phyloP scores from a whole-genome alignment of 2,888 invertebrate genomes.

The Cataglyphis cursor region DNA sequence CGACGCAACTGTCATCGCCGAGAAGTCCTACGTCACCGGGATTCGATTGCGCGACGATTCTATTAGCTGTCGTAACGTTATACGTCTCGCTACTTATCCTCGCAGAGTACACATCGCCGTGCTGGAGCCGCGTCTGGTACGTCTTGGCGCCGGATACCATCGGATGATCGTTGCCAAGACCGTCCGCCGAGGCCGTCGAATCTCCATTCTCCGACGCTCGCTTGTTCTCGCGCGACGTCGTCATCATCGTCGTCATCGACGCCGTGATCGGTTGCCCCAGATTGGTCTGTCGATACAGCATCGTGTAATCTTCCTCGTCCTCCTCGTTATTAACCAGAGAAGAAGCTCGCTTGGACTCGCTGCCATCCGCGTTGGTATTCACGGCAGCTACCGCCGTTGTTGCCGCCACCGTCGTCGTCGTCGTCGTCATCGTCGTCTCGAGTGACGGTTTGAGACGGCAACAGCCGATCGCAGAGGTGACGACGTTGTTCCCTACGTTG shows the following conservation, averaged over 20 bases:
- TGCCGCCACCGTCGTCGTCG: conserved; percentile 7
- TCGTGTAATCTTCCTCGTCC: conserved; percentile 74
- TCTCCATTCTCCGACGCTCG: conserved; percentile 53
- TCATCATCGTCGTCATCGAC: conserved; percentile 53
- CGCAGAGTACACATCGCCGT: conserved; percentile 58
- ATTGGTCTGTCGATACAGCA: conserved; percentile 63
- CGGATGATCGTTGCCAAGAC: conserved; percentile 54
- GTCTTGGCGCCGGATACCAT: conserved; percentile 61
- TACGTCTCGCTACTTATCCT: conserved; percentile 58
- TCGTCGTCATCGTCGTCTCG: conserved; percentile 59
- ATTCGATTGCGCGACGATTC: conserved; percentile 58
- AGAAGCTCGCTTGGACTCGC: conserved; percentile 53
- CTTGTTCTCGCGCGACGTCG: conserved; percentile 61
- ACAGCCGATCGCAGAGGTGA: conserved; percentile 65
- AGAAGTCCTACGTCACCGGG: conserved; percentile 63
- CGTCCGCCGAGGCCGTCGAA: conserved; percentile 29
- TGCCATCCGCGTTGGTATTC: conserved; percentile 42
- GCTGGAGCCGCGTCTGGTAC: conserved; percentile 66
- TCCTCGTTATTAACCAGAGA: conserved; percentile 65
- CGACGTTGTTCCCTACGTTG: conserved; percentile 64
- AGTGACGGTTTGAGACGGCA: conserved; percentile 66
- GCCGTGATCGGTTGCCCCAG: conserved; percentile 60
- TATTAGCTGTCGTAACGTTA: conserved; percentile 32
- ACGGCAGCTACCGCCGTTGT: not conserved
- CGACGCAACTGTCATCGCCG: conserved; percentile 68